Evolutionary conservation across 2,888 invertebrate species (phyloP).

Genomic region (Oligia latruncula): DNA sequence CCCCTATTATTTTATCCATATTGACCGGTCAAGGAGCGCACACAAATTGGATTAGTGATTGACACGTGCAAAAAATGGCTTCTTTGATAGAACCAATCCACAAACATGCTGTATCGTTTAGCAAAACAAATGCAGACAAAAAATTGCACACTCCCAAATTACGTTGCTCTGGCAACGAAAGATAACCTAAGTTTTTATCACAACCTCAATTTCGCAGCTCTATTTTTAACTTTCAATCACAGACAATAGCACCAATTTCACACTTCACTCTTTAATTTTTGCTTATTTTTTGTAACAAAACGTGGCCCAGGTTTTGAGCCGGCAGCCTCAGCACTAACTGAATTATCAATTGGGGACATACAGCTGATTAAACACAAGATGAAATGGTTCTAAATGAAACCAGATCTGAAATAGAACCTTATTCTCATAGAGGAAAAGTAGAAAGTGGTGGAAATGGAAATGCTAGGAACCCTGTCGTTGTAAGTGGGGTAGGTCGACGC

Average conservation of each 20-base stretch:
- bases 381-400: constrained; percentile 76
- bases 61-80: constrained; percentile 67
- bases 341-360: constrained; percentile 87
- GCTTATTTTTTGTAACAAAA: constrained; percentile 60
- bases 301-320: constrained; percentile 75
- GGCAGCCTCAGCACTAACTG: constrained; percentile 83
- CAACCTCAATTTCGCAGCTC: constrained; percentile 56
- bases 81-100: constrained; percentile 52
- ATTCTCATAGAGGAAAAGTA: constrained; percentile 74
- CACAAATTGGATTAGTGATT: constrained; percentile 75
- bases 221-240: constrained; percentile 59
- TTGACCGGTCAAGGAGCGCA: constrained; percentile 69
- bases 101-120: constrained; percentile 57
- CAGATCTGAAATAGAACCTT: constrained; percentile 78
- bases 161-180: constrained; percentile 52
- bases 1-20: constrained; percentile 62
- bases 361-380: constrained; percentile 87
- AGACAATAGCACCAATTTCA: constrained; percentile 64
- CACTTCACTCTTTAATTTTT: constrained; percentile 52
- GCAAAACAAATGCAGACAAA: constrained; percentile 72
- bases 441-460: constrained; percentile 69
- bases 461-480: constrained; percentile 74
- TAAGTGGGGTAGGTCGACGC: constrained; percentile 76
- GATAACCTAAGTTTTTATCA: constrained; percentile 57
- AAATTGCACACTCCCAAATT: constrained; percentile 61